Base-by-base conservation (phyloP, 92 coral and sea anemone species). In the Micromussa lordhowensis region DNA sequence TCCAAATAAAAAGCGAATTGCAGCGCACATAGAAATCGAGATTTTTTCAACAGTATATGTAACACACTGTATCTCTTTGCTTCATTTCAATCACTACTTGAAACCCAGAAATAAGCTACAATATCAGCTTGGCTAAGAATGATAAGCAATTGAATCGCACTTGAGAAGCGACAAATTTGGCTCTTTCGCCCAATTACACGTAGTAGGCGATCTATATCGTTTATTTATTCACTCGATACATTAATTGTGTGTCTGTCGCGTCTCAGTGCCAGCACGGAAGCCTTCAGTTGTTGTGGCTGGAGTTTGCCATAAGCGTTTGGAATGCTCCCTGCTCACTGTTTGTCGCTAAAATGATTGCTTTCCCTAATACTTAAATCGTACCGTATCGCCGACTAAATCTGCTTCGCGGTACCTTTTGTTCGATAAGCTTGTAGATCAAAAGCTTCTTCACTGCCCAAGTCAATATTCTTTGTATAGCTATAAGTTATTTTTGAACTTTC, bases 181-280 rank as follows among this genome's bases (percentile, higher is more conserved):
- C 40, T 48, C 13, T 44, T 44, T 44, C 21, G 19, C 29, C 64
- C 7, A 74, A 10, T 24, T 22, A 38, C 29, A 16, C 24, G 22
- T 40, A 11, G 81, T 36, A 29, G 54, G 26, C 36, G 29, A 31
- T 19, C 66, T 54, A 18, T 79, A 73, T 73, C 26, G 78, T 73
- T 73, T 73, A 36, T 73, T 73, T 73, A 73, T 73, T 35, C 78
- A 73, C 78, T 73, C 66, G 68, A 80, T 59, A 24, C 22, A 14
- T 80, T 80, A 80, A 48, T 44, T 54, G n/a, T 19, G 64, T 78
- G 48, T 59, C 72, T 35, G 28, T 80, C 70, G 44, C 32, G 1
- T 58, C 72, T 34, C 59, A 9, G 4, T 44, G 51, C 51, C 51
- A 8, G 9, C 48, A 40, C 48, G 51, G 34, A 8, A 14, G 29